Conservation (phyloP, 2,888 invertebrate species). For the Zelleria hepariella region DNA sequence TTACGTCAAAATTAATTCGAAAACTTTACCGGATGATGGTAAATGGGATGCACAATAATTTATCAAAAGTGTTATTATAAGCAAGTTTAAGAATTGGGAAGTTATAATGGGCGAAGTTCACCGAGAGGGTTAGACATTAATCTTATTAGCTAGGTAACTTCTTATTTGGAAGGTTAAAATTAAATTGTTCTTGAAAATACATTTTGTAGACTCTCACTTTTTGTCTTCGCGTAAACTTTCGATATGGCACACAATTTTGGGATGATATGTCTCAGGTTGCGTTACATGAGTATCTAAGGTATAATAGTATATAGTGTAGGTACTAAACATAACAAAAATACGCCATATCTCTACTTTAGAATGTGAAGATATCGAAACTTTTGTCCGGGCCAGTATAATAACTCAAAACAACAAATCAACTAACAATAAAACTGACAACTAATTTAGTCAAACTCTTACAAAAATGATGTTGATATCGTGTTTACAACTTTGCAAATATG, state of each 20-base stretch:
- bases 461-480: background rate
- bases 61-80: constrained; percentile 2
- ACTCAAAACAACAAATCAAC: no score
- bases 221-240: constrained; percentile 23
- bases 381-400: no score
- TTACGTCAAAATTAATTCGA: constrained; percentile 1
- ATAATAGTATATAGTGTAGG: background rate
- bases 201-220: constrained; percentile 31
- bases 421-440: background rate
- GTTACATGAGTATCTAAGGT: background rate
- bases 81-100: constrained; percentile 1
- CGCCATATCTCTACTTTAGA: background rate
- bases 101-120: constrained; percentile 3
- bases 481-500: background rate
- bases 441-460: background rate
- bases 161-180: constrained; percentile 15
- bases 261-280: constrained; percentile 51
- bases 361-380: background rate
- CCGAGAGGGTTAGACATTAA: background rate
- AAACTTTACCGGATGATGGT: constrained; percentile 1
- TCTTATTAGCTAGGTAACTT: background rate
- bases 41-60: constrained; percentile 2
- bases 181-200: constrained; percentile 33
- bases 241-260: constrained; percentile 1
- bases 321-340: background rate